Conservation (phyloP, 2,797 vertebrate genomes). For the Chromobotia macracanthus region DNA sequence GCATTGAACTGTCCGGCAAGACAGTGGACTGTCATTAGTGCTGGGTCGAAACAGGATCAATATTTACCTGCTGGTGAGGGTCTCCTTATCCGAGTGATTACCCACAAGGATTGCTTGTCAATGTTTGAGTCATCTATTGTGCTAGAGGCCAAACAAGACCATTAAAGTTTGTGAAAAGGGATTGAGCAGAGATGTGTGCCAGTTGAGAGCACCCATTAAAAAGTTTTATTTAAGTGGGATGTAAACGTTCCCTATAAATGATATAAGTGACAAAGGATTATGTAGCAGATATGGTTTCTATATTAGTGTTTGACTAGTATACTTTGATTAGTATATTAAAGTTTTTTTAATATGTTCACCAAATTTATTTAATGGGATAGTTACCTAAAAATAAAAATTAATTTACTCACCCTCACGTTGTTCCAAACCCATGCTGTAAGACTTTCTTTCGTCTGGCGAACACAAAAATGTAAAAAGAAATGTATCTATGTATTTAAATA, state of each 20-base stretch:
- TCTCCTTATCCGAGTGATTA: conserved; percentile 43
- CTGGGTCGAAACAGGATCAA: conserved; percentile 29
- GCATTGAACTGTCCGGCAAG: conserved; percentile 19
- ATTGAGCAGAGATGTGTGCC: conserved; percentile 14
- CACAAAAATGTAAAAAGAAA: too few relatives aligned
- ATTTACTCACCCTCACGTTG: too few relatives aligned
- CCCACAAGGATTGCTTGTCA: conserved; percentile 32
- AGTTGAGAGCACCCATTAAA: conserved; percentile 32
- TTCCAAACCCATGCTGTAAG: too few relatives aligned
- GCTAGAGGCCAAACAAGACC: conserved; percentile 44
- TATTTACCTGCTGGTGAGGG: conserved; percentile 41
- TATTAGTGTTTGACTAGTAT: background rate
- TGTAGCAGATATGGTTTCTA: background rate
- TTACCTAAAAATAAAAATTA: too few relatives aligned
- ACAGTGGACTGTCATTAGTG: conserved; percentile 29
- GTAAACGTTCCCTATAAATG: too few relatives aligned
- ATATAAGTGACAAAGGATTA: background rate
- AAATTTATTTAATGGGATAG: too few relatives aligned
- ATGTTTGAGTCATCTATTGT: conserved; percentile 22
- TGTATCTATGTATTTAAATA: too few relatives aligned
- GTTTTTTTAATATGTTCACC: too few relatives aligned
- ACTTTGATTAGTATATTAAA: too few relatives aligned
- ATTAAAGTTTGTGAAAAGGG: conserved; percentile 34
- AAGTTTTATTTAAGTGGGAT: conserved; percentile 11
- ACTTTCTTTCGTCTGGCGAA: too few relatives aligned